Conservation (phyloP, 2,888 invertebrate species). For the Lithophane semibrunnea region DNA sequence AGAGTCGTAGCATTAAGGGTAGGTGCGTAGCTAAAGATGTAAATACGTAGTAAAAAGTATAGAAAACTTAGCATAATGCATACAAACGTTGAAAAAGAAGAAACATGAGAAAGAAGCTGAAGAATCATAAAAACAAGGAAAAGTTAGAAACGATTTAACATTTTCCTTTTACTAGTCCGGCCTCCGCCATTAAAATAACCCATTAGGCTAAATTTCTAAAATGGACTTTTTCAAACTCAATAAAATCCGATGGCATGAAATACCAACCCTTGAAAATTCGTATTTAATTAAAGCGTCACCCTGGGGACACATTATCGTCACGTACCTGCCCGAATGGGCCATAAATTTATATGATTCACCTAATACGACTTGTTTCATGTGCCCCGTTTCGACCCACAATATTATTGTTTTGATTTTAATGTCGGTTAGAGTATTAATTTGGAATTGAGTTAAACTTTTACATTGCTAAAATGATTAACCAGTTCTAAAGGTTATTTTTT, state of each 20-base stretch:
- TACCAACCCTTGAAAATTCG: conserved; percentile 63
- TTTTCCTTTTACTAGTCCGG: conserved; percentile 17
- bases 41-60: background rate
- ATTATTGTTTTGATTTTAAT: conserved; percentile 63
- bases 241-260: conserved; percentile 56
- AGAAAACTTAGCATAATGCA: background rate
- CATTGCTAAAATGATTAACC: background rate
- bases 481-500: background rate
- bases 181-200: conserved; percentile 46
- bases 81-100: background rate
- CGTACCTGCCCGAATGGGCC: conserved; percentile 55
- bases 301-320: conserved; percentile 66
- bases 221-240: conserved; percentile 55
- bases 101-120: background rate
- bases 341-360: conserved; percentile 68
- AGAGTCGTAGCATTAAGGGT: conserved; percentile 4
- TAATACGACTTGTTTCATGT: conserved; percentile 61
- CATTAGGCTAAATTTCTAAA: conserved; percentile 50
- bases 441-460: conserved; percentile 26
- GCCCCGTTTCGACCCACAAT: conserved; percentile 46
- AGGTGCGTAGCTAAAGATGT: background rate
- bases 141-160: background rate
- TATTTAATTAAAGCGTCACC: conserved; percentile 67
- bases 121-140: conserved; percentile 19
- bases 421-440: conserved; percentile 43